These are phyloP conservation scores for Conopomorpha cramerella DNA, from an alignment of 1,140 invertebrate genomes.

Conservation along the genomic window DNA sequence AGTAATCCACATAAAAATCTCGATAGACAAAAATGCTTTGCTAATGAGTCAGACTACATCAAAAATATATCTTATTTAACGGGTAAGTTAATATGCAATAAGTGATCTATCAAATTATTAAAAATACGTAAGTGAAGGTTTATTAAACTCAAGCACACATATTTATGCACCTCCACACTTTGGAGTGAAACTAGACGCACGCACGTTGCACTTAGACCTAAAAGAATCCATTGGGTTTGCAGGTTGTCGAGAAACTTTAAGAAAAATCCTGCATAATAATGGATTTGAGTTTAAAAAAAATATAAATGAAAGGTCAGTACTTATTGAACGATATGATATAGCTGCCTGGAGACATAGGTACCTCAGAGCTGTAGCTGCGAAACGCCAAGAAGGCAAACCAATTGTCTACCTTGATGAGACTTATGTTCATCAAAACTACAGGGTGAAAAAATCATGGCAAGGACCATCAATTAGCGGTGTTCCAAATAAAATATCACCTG, in stretches of 20 bases:
- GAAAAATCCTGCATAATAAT: not conserved
- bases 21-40: too few relatives aligned
- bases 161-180: too few relatives aligned
- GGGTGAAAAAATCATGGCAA: not conserved
- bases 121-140: too few relatives aligned
- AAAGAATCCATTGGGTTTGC: not conserved
- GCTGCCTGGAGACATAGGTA: not conserved
- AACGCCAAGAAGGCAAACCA: not conserved
- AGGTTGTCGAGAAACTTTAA: not conserved
- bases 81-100: too few relatives aligned
- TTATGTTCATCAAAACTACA: not conserved
- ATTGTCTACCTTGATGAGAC: not conserved
- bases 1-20: too few relatives aligned
- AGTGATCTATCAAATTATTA: too few relatives aligned
- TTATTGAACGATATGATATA: not conserved
- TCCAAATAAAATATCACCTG: not conserved
- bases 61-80: too few relatives aligned
- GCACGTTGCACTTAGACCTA: too few relatives aligned
- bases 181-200: too few relatives aligned
- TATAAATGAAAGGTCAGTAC: not conserved
- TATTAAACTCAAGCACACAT: too few relatives aligned
- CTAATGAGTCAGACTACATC: too few relatives aligned
- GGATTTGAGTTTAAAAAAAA: not conserved
- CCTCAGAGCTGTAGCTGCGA: not conserved
- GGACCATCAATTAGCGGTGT: not conserved